These are phyloP conservation scores for Ceratosolen fusciceps DNA, from an alignment of 1,140 invertebrate genomes.

Conservation along the genomic window DNA sequence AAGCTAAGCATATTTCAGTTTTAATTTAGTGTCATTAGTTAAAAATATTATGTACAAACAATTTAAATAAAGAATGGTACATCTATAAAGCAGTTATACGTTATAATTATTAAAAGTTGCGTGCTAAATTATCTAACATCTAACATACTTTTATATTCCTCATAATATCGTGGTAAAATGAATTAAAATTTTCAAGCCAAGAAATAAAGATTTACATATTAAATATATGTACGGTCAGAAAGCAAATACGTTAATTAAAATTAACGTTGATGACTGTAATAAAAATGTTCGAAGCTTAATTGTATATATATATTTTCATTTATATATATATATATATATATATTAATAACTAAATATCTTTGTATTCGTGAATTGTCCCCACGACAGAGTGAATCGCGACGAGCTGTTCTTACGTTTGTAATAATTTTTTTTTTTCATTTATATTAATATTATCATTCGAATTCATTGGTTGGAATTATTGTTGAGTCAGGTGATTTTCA, in stretches of 20 bases:
- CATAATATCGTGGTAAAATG: not conserved
- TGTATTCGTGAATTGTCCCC: no score
- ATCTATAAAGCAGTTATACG: conserved; percentile 9
- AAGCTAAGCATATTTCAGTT: no score
- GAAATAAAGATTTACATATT: conserved; percentile 1
- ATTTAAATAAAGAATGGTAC: conserved; percentile 2
- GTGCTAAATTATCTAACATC: conserved; percentile 8
- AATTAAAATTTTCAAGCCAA: not conserved
- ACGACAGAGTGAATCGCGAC: no score
- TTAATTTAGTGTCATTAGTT: not conserved
- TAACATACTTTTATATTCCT: conserved; percentile 7
- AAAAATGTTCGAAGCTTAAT: not conserved
- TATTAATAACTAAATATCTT: no score
- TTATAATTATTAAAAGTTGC: conserved; percentile 13
- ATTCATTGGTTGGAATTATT: no score
- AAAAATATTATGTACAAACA: not conserved
- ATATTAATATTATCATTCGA: no score
- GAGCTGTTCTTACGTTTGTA: no score
- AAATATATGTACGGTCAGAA: not conserved
- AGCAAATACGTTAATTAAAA: not conserved
- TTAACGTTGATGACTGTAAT: not conserved
- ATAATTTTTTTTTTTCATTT: no score
- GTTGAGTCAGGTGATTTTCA: no score
- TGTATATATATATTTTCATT: not conserved
- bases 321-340: no score